Conservation (phyloP, 2,888 invertebrate species). For the Mimas tiliae region DNA sequence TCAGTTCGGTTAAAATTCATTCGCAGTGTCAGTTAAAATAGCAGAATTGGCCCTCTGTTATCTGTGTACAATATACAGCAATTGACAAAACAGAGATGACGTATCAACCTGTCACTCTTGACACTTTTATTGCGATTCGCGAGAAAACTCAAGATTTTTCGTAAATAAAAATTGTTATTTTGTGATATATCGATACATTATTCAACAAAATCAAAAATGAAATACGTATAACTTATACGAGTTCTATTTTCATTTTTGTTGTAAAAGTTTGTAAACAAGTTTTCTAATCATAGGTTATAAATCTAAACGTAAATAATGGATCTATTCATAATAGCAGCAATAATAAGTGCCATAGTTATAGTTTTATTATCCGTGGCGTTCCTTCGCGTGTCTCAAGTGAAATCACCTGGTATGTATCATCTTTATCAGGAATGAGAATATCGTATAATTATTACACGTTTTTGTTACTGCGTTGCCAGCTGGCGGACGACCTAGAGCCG, state of each 20-base stretch:
- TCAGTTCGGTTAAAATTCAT: too few relatives aligned
- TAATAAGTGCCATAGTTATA: slow-evolving; percentile 71
- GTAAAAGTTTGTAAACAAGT: neutral
- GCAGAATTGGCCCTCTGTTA: too few relatives aligned
- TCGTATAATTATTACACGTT: slow-evolving; percentile 1
- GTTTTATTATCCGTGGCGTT: slow-evolving; percentile 65
- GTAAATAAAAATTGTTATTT: too few relatives aligned
- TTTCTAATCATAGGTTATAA: neutral
- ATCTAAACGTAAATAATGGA: slow-evolving; percentile 58
- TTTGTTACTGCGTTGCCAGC: slow-evolving; percentile 44
- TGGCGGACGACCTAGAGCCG: slow-evolving; percentile 67
- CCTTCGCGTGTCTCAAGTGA: slow-evolving; percentile 61
- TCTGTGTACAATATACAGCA: too few relatives aligned
- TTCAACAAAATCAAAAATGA: neutral
- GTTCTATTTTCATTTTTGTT: neutral
- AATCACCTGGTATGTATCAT: slow-evolving; percentile 58
- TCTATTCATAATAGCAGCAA: slow-evolving; percentile 74
- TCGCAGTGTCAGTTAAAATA: too few relatives aligned
- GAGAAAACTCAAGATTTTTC: too few relatives aligned
- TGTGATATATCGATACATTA: too few relatives aligned
- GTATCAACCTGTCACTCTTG: too few relatives aligned
- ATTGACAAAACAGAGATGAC: too few relatives aligned
- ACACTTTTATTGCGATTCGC: too few relatives aligned
- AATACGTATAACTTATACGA: too few relatives aligned
- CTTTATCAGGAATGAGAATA: neutral